Evolutionary conservation across 2,888 invertebrate genomes (phyloP).

Genomic region (Megamerina dolium): DNA sequence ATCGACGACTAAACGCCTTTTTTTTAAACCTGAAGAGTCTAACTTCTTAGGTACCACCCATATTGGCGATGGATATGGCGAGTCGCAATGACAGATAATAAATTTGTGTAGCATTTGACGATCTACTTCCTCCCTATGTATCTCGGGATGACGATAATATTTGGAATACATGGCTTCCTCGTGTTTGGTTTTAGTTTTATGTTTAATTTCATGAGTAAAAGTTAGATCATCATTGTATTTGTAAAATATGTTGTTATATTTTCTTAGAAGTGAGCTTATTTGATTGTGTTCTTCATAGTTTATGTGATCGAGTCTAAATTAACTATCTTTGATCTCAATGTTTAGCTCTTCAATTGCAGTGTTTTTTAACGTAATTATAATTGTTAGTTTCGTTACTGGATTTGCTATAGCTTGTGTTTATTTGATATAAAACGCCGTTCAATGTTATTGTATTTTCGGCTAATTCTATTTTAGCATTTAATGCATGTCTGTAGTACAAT

Average conservation of each 20-base stretch:
- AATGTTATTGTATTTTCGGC: no score
- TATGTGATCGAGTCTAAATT: no score
- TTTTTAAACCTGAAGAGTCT: not conserved
- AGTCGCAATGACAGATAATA: constrained; percentile 2
- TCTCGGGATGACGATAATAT: no score
- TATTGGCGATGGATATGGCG: constrained; percentile 3
- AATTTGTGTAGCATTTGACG: constrained; percentile 4
- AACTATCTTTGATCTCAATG: no score
- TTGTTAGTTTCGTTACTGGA: no score
- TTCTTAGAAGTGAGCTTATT: constrained; percentile 6
- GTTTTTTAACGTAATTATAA: no score
- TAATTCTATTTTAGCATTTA: no score
- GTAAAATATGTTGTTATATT: constrained; percentile 11
- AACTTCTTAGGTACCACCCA: not conserved
- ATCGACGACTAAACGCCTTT: not conserved
- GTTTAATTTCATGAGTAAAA: constrained; percentile 10
- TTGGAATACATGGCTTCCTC: constrained; percentile 8
- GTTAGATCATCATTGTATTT: constrained; percentile 6
- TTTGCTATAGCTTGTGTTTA: no score
- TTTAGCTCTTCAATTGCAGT: no score
- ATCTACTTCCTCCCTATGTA: constrained; percentile 13
- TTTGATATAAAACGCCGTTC: no score
- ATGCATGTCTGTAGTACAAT: not conserved
- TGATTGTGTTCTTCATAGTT: constrained; percentile 12
- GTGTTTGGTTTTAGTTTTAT: constrained; percentile 10